phyloP scores from a whole-genome alignment of 2,113 vertebrate genomes.

The Cnemophilus loriae region DNA sequence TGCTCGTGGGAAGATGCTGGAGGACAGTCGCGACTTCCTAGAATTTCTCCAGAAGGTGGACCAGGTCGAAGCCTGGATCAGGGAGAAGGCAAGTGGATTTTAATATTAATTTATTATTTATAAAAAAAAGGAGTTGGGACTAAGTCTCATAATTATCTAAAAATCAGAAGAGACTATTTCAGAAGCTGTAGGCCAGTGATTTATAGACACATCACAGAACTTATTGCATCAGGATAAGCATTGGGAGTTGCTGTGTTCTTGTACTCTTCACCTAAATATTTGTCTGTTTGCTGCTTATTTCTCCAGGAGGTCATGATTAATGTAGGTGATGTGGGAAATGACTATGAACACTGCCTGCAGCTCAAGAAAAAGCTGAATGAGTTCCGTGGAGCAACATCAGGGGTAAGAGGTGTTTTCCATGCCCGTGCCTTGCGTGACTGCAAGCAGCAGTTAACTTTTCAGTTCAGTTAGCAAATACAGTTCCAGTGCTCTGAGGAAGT shows the following conservation, averaged over 20 bases:
- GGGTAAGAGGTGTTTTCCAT: constrained; percentile 70
- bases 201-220: not conserved
- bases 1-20: constrained; percentile 76
- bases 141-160: not conserved
- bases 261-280: not conserved
- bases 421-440: not conserved
- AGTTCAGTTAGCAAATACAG: not conserved
- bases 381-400: constrained; percentile 72
- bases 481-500: not conserved
- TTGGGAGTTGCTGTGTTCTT: not conserved
- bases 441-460: not conserved
- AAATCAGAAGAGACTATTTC: not conserved
- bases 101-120: no score
- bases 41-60: constrained; percentile 88
- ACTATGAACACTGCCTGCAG: constrained; percentile 84
- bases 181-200: not conserved
- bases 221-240: not conserved
- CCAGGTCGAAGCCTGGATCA: constrained; percentile 87
- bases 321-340: constrained; percentile 80
- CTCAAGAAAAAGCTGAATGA: constrained; percentile 79
- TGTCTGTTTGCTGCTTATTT: not conserved
- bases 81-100: constrained; percentile 76
- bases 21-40: constrained; percentile 79
- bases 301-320: constrained; percentile 85
- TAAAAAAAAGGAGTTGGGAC: not conserved